Percentiles rank a stretch among this genome's conserved stretches.
These are phyloP conservation scores for Sycophila texana DNA, from an alignment of 2,888 invertebrate genomes.

Conservation along the genomic window DNA sequence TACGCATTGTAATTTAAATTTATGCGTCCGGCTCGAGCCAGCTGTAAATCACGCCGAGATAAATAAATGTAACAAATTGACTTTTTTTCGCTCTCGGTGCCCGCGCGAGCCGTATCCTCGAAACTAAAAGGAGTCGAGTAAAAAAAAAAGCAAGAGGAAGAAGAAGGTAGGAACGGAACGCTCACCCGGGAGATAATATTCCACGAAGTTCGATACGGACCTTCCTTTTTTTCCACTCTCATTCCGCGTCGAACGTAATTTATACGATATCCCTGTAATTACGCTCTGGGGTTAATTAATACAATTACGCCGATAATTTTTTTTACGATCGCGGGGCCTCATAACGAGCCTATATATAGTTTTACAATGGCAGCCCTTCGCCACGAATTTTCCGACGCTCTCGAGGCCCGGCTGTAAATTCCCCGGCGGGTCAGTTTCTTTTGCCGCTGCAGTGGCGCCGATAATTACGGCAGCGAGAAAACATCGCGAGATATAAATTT, in stretches of 20 bases:
- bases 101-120: neutral
- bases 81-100: neutral
- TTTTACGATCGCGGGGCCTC: no score
- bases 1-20: conserved; percentile 51
- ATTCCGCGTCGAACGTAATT: no score
- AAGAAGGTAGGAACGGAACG: no score
- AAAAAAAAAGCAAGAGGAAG: neutral
- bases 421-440: conserved; percentile 6
- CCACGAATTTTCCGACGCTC: neutral
- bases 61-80: conserved; percentile 35
- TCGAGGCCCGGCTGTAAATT: neutral
- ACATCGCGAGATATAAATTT: conserved; percentile 18
- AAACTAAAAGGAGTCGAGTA: neutral
- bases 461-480: conserved; percentile 29
- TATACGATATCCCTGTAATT: no score
- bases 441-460: neutral
- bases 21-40: conserved; percentile 16
- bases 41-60: conserved; percentile 30
- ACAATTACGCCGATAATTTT: no score
- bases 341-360: no score
- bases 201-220: no score
- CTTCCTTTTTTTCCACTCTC: no score
- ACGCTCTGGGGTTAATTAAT: no score
- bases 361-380: no score
- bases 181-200: no score